These are phyloP conservation scores for Harlomillsia oculata DNA, from an alignment of 1,140 invertebrate genomes.

Conservation along the genomic window DNA sequence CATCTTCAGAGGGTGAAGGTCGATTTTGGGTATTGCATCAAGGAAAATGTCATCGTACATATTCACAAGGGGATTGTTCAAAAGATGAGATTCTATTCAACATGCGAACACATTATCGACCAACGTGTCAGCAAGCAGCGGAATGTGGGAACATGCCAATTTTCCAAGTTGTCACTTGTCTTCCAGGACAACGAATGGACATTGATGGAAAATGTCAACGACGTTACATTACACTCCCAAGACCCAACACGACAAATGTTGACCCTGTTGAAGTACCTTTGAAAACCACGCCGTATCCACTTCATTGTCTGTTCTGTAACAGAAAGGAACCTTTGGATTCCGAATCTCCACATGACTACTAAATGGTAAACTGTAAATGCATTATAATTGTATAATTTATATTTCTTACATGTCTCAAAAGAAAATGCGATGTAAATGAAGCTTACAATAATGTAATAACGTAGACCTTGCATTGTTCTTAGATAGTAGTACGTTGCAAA, in stretches of 20 bases:
- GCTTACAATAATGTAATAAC: too few species aligned
- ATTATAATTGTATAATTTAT: too few species aligned
- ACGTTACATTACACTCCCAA: not conserved
- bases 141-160: not conserved
- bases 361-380: too few species aligned
- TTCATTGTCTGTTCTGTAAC: not conserved
- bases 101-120: slow-evolving; percentile 16
- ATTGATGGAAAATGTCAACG: slow-evolving; percentile 10
- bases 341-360: too few species aligned
- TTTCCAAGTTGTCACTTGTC: slow-evolving; percentile 7
- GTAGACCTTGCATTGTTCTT: too few species aligned
- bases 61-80: slow-evolving; percentile 22
- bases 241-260: not conserved
- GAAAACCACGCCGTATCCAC: not conserved
- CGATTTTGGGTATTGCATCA: slow-evolving; percentile 25
- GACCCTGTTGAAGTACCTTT: not conserved
- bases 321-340: not conserved
- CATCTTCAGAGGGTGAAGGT: slow-evolving; percentile 6
- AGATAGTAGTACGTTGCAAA: too few species aligned
- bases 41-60: slow-evolving; percentile 28
- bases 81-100: slow-evolving; percentile 25
- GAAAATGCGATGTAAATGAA: too few species aligned
- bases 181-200: slow-evolving; percentile 18
- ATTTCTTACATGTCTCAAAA: too few species aligned
- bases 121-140: slow-evolving; percentile 14